phyloP scores from a whole-genome alignment of 1,140 invertebrate genomes.

The Drosophila pseudoobscura region DNA sequence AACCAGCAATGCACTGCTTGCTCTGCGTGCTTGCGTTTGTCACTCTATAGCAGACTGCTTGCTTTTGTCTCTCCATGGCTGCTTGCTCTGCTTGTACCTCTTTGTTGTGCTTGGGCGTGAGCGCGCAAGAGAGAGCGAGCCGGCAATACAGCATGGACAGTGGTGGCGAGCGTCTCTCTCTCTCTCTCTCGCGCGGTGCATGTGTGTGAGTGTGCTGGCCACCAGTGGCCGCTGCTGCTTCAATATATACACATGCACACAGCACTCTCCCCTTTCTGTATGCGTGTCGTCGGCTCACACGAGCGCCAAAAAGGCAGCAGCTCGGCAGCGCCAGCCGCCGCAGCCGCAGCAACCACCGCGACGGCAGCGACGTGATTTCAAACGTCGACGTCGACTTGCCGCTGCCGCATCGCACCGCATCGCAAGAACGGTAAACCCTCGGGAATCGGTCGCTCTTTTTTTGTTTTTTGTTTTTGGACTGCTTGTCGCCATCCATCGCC shows the following conservation, averaged over 20 bases:
- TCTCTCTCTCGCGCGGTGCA: conserved; percentile 1
- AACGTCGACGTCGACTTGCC: conserved; percentile 70
- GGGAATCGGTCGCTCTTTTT: conserved; percentile 25
- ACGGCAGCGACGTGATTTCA: conserved; percentile 70
- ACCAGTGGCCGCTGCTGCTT: conserved; percentile 58
- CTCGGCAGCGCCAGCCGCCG: conserved; percentile 9
- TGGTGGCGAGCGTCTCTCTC: conserved; percentile 1
- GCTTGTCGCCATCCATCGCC: conserved; percentile 2
- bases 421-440: conserved; percentile 51
- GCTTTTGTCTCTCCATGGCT: neutral
- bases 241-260: conserved; percentile 20
- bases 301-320: conserved; percentile 42
- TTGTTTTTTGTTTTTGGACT: no score
- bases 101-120: conserved; percentile 47
- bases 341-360: conserved; percentile 32
- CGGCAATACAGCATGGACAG: conserved; percentile 62
- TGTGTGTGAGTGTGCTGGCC: conserved; percentile 40
- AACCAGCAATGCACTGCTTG: conserved; percentile 1
- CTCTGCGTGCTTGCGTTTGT: no score
- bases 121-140: conserved; percentile 53
- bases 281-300: conserved; percentile 41
- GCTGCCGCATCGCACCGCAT: conserved; percentile 71
- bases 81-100: neutral
- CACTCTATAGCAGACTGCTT: conserved; percentile 3
- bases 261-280: neutral